Base-by-base conservation (phyloP, 2,113 vertebrate species). In the Zosterops pallidus region DNA sequence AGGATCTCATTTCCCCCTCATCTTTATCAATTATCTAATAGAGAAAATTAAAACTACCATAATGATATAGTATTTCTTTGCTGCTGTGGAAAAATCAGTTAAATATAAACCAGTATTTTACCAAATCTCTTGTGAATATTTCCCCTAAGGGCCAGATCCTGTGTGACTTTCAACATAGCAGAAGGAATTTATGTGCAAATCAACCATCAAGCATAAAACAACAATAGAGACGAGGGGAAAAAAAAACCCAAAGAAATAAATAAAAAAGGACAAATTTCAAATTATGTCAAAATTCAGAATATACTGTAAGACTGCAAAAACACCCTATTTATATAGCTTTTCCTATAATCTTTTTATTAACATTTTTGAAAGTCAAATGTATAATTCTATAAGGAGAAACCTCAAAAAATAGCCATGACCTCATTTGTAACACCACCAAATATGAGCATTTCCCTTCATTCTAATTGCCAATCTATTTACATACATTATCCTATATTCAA, bases 141-240 rank as follows among this genome's bases (percentile, higher is more conserved):
- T 71, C 31, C 94, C 92, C 91, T 89, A 44, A 91, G 92, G 96
- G 74, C 13, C 57, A 1, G 77, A 84, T 94, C 89, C 65, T 1
- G n/a, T 86, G 69, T 91, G 91, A 94, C 77, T 96, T 94, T 93
- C 95, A 97, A 89, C 80, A 90, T 8, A 94, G 92, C 96, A 95
- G 94, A 97, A 96, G 41, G 83, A 96, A 96, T 95, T 97, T 93
- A 93, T 95, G 72, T 78, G 91, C 65, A 93, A 94, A 96, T 96
- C 95, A 94, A 85, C 85, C 85, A 76, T 92, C 94, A 95, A 92
- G 86, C 92, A 95, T 50, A 95, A 96, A 94, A 74, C 26, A 71
- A 80, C 68, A 94, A 79, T 26, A 69, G 55, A 83, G 83, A 50
- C 0, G 12, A 56, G 13, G 52, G 6, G 12, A 39, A 74, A 39